phyloP scores from a whole-genome alignment of 2,888 invertebrate genomes.

The Epinotia nisella region DNA sequence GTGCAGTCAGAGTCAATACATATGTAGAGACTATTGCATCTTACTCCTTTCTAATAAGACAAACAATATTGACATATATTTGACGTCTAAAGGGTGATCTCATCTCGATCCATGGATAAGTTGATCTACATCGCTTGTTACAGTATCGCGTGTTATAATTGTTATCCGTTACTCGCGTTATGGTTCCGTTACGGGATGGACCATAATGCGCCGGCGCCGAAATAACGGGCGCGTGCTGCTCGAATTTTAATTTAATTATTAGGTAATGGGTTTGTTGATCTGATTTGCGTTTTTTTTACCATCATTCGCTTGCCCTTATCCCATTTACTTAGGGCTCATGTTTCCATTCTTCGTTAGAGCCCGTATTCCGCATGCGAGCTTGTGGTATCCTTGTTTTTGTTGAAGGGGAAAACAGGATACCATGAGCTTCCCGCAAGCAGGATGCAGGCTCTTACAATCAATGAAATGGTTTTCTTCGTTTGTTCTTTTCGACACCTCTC shows the following conservation, averaged over 20 bases:
- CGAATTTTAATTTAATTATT: slow-evolving; percentile 39
- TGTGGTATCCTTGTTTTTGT: too few relatives aligned
- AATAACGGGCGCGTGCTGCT: slow-evolving; percentile 47
- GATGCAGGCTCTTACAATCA: too few relatives aligned
- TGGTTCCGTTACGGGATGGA: slow-evolving; percentile 76
- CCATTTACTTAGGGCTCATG: background rate
- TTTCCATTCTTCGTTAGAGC: too few relatives aligned
- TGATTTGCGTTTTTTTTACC: slow-evolving; percentile 7
- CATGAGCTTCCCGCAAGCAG: too few relatives aligned
- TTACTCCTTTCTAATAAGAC: too few relatives aligned
- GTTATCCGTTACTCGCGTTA: slow-evolving; percentile 62
- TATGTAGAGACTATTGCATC: too few relatives aligned
- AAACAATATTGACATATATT: too few relatives aligned
- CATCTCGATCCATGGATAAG: slow-evolving; percentile 45
- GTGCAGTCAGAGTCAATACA: too few relatives aligned
- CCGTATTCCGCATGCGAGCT: too few relatives aligned
- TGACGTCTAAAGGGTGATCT: background rate
- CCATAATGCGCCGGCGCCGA: slow-evolving; percentile 52
- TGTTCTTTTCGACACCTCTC: background rate
- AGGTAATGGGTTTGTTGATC: slow-evolving; percentile 43
- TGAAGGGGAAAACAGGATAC: too few relatives aligned
- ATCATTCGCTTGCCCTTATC: background rate
- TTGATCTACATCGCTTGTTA: slow-evolving; percentile 52
- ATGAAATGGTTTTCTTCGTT: too few relatives aligned
- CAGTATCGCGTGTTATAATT: slow-evolving; percentile 55